phyloP scores from a whole-genome alignment of 1,140 invertebrate genomes.

The Trichoplusia ni region DNA sequence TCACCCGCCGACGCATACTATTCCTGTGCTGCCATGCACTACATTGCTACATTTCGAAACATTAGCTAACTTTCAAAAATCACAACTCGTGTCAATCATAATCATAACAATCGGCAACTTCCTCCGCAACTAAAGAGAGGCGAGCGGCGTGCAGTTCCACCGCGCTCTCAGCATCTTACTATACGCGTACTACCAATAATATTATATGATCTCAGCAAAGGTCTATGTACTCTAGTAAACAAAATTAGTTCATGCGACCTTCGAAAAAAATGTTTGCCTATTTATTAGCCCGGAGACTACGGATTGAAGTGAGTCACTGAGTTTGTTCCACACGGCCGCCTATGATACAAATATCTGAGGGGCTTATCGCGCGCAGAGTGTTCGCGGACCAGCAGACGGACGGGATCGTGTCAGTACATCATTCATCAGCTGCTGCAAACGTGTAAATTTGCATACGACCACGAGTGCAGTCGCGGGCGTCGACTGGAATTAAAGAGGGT shows the following conservation, averaged over 20 bases:
- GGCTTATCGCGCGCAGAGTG: slow-evolving; percentile 10
- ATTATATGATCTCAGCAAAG: slow-evolving; percentile 25
- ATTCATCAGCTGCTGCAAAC: slow-evolving; percentile 67
- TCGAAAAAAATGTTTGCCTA: slow-evolving; percentile 29
- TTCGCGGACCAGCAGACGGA: slow-evolving; percentile 1
- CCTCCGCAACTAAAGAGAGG: too few relatives aligned
- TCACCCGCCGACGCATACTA: slow-evolving; percentile 61
- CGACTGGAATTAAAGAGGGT: slow-evolving; percentile 70
- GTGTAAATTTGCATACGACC: slow-evolving; percentile 69
- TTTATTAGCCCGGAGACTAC: slow-evolving; percentile 12
- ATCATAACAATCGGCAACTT: neutral
- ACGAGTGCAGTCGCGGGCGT: slow-evolving; percentile 55
- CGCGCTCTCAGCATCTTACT: neutral
- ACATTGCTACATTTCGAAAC: slow-evolving; percentile 60
- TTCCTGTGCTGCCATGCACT: slow-evolving; percentile 58
- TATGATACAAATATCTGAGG: slow-evolving; percentile 1
- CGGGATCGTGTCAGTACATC: slow-evolving; percentile 58
- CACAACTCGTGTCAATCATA: slow-evolving; percentile 20
- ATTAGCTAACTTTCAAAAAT: slow-evolving; percentile 51
- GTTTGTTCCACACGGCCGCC: neutral
- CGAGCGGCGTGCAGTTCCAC: neutral
- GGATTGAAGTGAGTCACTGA: slow-evolving; percentile 13
- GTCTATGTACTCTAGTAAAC: slow-evolving; percentile 22
- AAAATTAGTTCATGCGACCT: slow-evolving; percentile 31
- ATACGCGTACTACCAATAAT: neutral